Evolutionary conservation across 2,113 vertebrate genomes (phyloP).

Genomic region (Oplegnathus fasciatus): DNA sequence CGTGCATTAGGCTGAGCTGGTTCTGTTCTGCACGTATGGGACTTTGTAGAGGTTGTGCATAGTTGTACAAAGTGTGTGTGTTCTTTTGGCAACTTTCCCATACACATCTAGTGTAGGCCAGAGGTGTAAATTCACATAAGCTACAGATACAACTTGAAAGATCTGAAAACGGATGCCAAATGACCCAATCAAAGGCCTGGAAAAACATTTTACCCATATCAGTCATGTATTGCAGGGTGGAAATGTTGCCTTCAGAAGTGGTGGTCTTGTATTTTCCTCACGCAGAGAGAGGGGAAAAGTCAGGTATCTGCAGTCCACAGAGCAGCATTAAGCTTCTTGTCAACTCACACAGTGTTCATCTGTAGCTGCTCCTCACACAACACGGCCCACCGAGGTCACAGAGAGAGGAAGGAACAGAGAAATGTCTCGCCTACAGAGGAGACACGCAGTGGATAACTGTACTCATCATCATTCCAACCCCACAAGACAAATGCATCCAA

Average conservation of each 20-base stretch:
- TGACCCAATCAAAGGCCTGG: not conserved
- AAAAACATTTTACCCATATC: not conserved
- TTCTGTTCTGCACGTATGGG: not conserved
- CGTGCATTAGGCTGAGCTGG: not conserved
- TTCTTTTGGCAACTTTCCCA: not conserved
- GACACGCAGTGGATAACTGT: slow-evolving; percentile 8
- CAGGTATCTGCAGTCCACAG: slow-evolving; percentile 1
- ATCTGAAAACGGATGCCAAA: not conserved
- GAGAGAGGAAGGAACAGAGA: slow-evolving; percentile 32
- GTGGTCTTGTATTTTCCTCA: slow-evolving; percentile 7
- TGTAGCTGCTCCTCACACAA: slow-evolving; percentile 40
- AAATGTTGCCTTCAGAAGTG: not conserved
- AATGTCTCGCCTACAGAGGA: slow-evolving; percentile 57
- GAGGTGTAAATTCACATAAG: not conserved
- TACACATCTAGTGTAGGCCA: not conserved
- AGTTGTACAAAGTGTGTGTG: not conserved
- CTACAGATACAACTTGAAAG: not conserved
- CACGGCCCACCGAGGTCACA: slow-evolving; percentile 70
- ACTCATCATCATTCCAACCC: slow-evolving; percentile 33
- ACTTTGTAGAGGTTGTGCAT: not conserved
- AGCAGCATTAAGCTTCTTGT: slow-evolving; percentile 5
- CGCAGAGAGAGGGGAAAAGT: not conserved
- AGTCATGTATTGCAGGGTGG: not conserved
- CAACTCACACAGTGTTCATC: slow-evolving; percentile 39
- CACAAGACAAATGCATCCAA: slow-evolving; percentile 27